Base-by-base conservation (phyloP, 2,113 vertebrate species). In the Notiomystis cincta region DNA sequence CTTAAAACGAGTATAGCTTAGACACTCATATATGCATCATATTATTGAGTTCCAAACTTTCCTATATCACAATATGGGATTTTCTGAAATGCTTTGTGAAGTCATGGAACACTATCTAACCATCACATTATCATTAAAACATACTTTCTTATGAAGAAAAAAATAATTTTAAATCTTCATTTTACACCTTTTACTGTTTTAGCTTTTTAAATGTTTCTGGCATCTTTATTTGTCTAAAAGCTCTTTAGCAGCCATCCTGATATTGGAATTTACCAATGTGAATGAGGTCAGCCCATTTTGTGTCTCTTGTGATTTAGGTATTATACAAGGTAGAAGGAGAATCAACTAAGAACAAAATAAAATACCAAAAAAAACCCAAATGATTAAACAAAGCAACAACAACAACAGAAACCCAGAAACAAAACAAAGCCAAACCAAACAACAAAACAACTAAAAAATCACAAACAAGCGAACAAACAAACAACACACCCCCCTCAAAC, bases 321-420 rank as follows among this genome's bases (percentile, higher is more conserved):
- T 11, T 60, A 38, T 56, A 50, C 8, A 80, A 35, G 1, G 11
- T 82, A 12, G 2, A 71, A 50, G 8, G 15, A 81, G 5, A 73
- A 72, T 42, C 45, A 75, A 67, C 13, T 13, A 37, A 67, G 7
- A 77, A 51, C 7, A 60, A 60, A 58, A 42, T 22, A 31, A 58
- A 67, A 44, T 10, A 37, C 9, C 0, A 18, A 31, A n/a, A 47
- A 24, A 7, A 11, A 1, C 4, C 5, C 10, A 51, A 44, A 18
- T 22, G 60, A 27, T 37, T 28, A 69, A 78, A 20, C 12, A 45
- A 61, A 45, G 10, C 45, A 71, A 13, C 35, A 67, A 13, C 35
- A 67, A 33, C 6, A 37, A 27, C 35, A 58, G 22, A 77, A 87
- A 28, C 22, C 5, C 22, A 44, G 64, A 45, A 45, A 53, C 4